phyloP scores from a whole-genome alignment of 2,113 vertebrate species.

The Boulengerochromis microlepis region DNA sequence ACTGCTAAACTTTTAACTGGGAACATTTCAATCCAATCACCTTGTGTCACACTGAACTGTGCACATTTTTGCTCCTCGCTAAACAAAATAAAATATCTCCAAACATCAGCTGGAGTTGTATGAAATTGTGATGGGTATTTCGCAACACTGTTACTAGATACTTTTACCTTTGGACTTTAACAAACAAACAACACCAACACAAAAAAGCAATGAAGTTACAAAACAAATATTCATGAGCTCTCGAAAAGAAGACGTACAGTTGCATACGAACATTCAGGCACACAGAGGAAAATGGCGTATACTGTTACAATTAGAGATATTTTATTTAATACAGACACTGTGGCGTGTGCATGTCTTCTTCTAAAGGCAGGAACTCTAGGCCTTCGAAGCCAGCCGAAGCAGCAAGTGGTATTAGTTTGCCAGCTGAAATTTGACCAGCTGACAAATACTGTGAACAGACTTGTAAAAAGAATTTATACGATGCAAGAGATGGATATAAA shows the following conservation, averaged over 20 bases:
- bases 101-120: neutral
- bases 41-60: neutral
- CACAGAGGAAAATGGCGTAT: neutral
- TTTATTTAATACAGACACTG: neutral
- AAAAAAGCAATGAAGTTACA: neutral
- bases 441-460: neutral
- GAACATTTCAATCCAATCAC: neutral
- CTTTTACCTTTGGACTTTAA: neutral
- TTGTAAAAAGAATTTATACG: neutral
- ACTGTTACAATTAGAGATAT: neutral
- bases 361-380: neutral
- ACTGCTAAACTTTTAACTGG: neutral
- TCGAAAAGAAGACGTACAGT: neutral
- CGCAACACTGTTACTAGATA: neutral
- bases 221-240: neutral
- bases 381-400: neutral
- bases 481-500: neutral
- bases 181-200: neutral
- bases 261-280: neutral
- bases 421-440: neutral
- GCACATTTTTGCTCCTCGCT: neutral
- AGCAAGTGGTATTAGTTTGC: neutral
- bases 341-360: neutral
- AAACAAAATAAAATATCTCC: neutral
- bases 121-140: neutral